Conservation (phyloP, 2,797 vertebrate genomes). For the Coracias cyanogaster region DNA sequence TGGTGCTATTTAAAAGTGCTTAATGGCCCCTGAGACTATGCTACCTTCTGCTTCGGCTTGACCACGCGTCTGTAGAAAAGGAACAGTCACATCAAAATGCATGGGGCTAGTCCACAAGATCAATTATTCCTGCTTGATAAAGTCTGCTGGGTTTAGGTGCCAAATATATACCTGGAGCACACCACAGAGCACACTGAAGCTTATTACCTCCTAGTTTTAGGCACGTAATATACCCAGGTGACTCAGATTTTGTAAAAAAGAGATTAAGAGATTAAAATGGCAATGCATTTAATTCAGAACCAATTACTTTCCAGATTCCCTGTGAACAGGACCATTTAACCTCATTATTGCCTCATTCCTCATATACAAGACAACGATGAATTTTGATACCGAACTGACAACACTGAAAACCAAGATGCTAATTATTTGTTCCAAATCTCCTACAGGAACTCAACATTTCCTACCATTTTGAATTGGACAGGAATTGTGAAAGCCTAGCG, state of each 20-base stretch:
- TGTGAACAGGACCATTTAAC: neutral
- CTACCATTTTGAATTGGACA: slow-evolving; percentile 1
- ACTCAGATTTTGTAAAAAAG: neutral
- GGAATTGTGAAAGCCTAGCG: slow-evolving; percentile 28
- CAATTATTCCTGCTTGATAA: neutral
- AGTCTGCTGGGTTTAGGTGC: neutral
- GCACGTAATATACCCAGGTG: neutral
- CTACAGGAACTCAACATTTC: slow-evolving; percentile 16
- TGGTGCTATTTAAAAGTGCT: neutral
- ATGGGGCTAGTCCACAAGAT: neutral
- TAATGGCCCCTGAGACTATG: neutral
- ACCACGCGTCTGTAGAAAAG: fast-evolving
- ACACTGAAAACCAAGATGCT: neutral
- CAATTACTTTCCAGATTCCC: neutral
- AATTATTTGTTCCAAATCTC: neutral
- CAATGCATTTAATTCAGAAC: neutral
- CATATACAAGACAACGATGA: neutral
- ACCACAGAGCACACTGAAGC: neutral
- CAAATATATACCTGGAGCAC: neutral
- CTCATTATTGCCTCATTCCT: neutral
- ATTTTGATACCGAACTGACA: neutral
- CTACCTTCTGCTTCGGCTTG: neutral
- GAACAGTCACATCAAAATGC: neutral
- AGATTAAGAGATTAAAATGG: neutral
- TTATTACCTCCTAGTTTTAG: neutral